Conservation (phyloP, 2,797 vertebrate species). For the Hypotaenidia okinawae region DNA sequence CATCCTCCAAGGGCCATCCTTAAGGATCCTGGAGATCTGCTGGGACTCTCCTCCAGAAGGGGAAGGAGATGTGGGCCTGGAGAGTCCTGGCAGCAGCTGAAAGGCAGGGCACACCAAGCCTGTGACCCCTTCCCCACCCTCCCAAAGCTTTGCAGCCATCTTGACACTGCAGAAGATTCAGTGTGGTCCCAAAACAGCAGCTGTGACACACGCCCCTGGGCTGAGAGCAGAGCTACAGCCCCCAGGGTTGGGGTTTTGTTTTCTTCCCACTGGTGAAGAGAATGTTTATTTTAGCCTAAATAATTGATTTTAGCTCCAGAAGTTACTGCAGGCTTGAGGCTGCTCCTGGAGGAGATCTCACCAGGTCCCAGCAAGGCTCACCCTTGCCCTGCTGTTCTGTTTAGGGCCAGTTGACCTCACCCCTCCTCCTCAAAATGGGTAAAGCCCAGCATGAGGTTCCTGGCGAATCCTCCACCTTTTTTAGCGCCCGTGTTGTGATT, state of each 20-base stretch:
- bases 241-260: not conserved
- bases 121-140: too few species aligned
- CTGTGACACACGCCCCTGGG: rapidly evolving
- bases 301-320: not conserved
- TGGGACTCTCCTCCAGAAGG: not conserved
- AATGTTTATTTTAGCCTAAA: not conserved
- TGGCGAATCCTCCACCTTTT: too few species aligned
- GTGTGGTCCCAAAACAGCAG: not conserved
- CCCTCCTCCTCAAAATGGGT: too few species aligned
- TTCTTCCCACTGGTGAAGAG: not conserved
- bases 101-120: not conserved
- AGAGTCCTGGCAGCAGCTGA: not conserved
- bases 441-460: too few species aligned
- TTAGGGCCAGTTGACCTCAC: too few species aligned
- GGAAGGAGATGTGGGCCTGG: not conserved
- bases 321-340: not conserved
- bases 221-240: rapidly evolving
- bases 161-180: not conserved
- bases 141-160: too few species aligned
- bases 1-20: not conserved
- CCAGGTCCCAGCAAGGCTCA: not conserved
- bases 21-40: not conserved
- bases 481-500: too few species aligned
- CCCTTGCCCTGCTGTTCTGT: not conserved
- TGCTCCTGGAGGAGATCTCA: not conserved